phyloP scores from a whole-genome alignment of 1,140 invertebrate genomes.

The Leptopilina clavipes region DNA sequence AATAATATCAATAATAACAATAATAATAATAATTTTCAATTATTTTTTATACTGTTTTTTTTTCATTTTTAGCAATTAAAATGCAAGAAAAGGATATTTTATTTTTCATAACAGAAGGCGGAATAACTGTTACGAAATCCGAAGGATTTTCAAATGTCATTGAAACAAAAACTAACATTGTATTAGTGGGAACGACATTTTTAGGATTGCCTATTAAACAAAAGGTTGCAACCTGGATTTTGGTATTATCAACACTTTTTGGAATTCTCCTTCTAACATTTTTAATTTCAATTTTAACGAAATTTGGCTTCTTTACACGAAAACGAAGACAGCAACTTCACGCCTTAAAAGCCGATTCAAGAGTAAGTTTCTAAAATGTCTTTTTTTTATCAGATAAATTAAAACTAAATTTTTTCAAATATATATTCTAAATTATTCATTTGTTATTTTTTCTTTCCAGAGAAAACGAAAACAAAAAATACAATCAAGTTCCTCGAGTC shows the following conservation, averaged over 20 bases:
- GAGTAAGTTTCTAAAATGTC: constrained; percentile 43
- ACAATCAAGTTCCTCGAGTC: constrained; percentile 46
- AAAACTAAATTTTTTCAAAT: too few relatives aligned
- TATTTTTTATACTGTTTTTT: constrained; percentile 16
- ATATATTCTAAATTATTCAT: too few relatives aligned
- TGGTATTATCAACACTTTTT: constrained; percentile 64
- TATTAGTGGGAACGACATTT: constrained; percentile 58
- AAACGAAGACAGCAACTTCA: constrained; percentile 65
- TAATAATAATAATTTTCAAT: constrained; percentile 6
- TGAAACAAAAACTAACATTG: not conserved
- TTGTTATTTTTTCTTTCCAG: not conserved
- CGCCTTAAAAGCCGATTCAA: constrained; percentile 56
- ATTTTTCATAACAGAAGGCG: constrained; percentile 60
- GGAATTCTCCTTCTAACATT: constrained; percentile 66
- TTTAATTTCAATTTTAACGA: constrained; percentile 61
- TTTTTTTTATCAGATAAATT: not conserved
- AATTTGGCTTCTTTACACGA: constrained; percentile 70
- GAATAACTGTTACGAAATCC: constrained; percentile 55
- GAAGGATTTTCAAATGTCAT: not conserved
- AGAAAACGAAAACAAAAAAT: constrained; percentile 37
- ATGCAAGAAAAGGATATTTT: constrained; percentile 62
- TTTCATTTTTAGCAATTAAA: constrained; percentile 51
- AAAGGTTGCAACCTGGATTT: constrained; percentile 65
- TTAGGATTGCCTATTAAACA: constrained; percentile 54
- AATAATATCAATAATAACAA: too few relatives aligned